A percentile compares a stretch with the other conserved stretches of the same genome.
Conservation (phyloP, 1,140 invertebrate genomes). For the Conopomorpha cramerella region DNA sequence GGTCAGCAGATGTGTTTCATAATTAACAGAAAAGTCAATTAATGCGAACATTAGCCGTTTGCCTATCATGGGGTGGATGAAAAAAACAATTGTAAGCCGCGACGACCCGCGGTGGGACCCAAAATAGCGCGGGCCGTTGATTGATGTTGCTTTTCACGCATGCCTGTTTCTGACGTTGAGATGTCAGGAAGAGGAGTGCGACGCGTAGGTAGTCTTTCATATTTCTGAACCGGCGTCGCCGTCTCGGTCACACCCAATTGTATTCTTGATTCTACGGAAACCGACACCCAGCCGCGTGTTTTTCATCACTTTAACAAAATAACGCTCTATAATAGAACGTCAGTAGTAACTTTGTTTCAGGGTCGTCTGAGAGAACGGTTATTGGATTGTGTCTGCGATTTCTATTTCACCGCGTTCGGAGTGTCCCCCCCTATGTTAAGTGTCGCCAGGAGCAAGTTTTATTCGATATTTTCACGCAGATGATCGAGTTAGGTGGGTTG, state of each 20-base stretch:
- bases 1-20: no score
- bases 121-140: slow-evolving; percentile 41
- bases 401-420: no score
- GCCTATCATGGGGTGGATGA: slow-evolving; percentile 8
- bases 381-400: no score
- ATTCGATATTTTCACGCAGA: slow-evolving; percentile 43
- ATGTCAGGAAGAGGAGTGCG: slow-evolving; percentile 38
- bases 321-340: no score
- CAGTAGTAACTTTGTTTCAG: slow-evolving; percentile 12
- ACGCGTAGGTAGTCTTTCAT: no score
- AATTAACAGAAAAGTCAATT: no score
- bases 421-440: no score
- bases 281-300: no score
- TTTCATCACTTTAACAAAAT: no score
- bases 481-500: slow-evolving; percentile 47
- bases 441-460: slow-evolving; percentile 30
- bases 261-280: slow-evolving; percentile 32
- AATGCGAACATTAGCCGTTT: no score
- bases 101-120: slow-evolving; percentile 15
- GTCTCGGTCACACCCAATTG: slow-evolving; percentile 13
- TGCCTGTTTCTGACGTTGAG: slow-evolving; percentile 41
- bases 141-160: slow-evolving; percentile 43
- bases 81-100: slow-evolving; percentile 16
- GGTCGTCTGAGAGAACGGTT: no score
- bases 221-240: no score